A percentile compares a stretch with the other conserved stretches of the same genome.
Conservation (phyloP, 2,888 invertebrate species). For the Aleiodes leptofemur region DNA sequence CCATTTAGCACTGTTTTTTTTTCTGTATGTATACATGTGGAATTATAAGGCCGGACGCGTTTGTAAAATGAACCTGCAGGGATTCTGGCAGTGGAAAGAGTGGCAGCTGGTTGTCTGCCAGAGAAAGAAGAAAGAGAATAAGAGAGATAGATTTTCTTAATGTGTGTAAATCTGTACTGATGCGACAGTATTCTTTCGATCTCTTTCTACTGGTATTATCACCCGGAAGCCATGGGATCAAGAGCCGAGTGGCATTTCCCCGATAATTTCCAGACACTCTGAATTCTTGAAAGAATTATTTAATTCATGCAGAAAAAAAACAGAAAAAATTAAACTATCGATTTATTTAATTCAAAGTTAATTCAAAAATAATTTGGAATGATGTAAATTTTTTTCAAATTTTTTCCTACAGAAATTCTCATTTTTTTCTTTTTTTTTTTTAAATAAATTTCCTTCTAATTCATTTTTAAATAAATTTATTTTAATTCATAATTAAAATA, state of each 20-base stretch:
- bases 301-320: neutral
- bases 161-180: neutral
- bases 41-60: conserved; percentile 40
- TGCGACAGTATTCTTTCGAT: conserved; percentile 59
- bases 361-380: too few relatives aligned
- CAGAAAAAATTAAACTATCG: too few relatives aligned
- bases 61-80: conserved; percentile 66
- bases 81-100: conserved; percentile 62
- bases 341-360: too few relatives aligned
- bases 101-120: conserved; percentile 67
- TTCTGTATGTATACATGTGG: conserved; percentile 6
- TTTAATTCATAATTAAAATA: too few relatives aligned
- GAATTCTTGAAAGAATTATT: neutral
- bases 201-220: conserved; percentile 70
- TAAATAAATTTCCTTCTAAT: too few relatives aligned
- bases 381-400: too few relatives aligned
- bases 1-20: too few relatives aligned
- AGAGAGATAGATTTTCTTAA: conserved; percentile 46
- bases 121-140: too few relatives aligned
- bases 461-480: too few relatives aligned
- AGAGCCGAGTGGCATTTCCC: neutral
- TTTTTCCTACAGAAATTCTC: too few relatives aligned
- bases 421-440: too few relatives aligned
- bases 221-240: conserved; percentile 66
- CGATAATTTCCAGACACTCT: too few relatives aligned